Conservation (phyloP, 2,888 invertebrate species). For the Leptothorax acervorum region DNA sequence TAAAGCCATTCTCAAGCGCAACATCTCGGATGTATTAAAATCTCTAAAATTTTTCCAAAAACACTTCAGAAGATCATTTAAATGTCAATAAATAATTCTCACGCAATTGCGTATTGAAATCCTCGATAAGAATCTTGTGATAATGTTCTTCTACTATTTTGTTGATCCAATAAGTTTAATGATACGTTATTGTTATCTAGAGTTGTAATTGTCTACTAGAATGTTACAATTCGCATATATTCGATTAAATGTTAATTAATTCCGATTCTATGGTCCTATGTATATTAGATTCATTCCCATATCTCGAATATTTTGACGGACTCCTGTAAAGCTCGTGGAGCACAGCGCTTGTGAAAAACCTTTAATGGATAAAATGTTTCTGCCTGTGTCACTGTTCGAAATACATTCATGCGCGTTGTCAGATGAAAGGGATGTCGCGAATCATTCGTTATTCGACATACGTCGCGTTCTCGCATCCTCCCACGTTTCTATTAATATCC, state of each 20-base stretch:
- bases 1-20: background rate
- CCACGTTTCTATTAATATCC: constrained; percentile 73
- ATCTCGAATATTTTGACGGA: background rate
- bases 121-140: background rate
- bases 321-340: background rate
- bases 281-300: background rate
- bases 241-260: background rate
- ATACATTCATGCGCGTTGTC: constrained; percentile 57
- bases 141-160: background rate
- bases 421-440: constrained; percentile 56
- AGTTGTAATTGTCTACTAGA: background rate
- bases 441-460: constrained; percentile 49
- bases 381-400: constrained; percentile 46
- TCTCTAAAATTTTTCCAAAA: constrained; percentile 6
- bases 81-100: background rate
- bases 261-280: background rate
- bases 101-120: background rate
- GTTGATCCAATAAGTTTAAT: background rate
- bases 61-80: background rate
- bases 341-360: background rate
- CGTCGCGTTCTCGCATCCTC: constrained; percentile 70
- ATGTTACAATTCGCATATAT: background rate
- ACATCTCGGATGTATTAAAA: background rate
- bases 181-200: background rate
- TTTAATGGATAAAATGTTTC: constrained; percentile 33